Base-by-base conservation (phyloP, 2,888 invertebrate species). In the Plebejus melissa region DNA sequence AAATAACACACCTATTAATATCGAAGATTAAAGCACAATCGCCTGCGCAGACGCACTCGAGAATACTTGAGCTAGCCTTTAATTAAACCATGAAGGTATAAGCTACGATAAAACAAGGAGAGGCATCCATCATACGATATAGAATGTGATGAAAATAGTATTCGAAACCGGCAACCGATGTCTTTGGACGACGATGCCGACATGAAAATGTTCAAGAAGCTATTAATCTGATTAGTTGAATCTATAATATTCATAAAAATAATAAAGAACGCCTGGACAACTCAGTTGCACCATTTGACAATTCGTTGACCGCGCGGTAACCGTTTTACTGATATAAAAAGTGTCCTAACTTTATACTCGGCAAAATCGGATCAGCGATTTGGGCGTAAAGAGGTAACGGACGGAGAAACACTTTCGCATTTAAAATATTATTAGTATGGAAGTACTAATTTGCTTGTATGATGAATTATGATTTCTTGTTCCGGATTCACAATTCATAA, bases 21-120 rank as follows among this genome's bases (percentile, higher is more conserved):
- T 85, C 84, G 83, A 82, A 82, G 85, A 87, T 86, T 87, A 88
- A 87, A 89, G 86, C 82, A 86, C 83, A 85, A 87, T 87, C 84
- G 85, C 83, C 81, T 83, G 84, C 82, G 83, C 83, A 85, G 83
- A 85, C 83, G 79, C 79, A 80, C 79, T 76, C 77, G 77, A 74
- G 77, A 80, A 79, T 79, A 76, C 81, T 82, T 86, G 83, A 80
- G 78, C 85, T 87, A 85, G 87, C 86, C 85, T 84, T 89, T 91
- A 91, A 91, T 91, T 90, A 90, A 90, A 88, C 85, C 82, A 82
- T 82, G 80, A 78, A 83, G 81, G 79, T 82, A 79, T 54, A 54
- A 50, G 72, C 54, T 54, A 72, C 32, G 54, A 54, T 38, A 58
- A 75, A 70, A 75, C 57, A 58, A 71, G 38, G 58, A 82, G 54